Percentiles rank a stretch among this genome's conserved stretches.
Conservation (phyloP, 2,113 vertebrate species). For the Cercocebus atys region DNA sequence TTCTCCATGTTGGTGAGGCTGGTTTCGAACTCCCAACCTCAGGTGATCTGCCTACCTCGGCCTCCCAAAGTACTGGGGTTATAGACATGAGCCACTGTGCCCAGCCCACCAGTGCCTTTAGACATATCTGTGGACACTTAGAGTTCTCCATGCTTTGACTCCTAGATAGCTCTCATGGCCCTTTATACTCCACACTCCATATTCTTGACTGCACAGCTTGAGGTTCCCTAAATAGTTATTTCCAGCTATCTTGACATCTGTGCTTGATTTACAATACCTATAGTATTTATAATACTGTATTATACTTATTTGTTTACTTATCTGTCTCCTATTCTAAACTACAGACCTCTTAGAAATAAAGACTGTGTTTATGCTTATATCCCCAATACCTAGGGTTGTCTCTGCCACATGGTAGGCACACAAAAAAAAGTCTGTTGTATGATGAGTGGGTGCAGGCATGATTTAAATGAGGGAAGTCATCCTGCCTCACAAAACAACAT, state of each 20-base stretch:
- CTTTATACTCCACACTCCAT: background rate
- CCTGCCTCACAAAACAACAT: background rate
- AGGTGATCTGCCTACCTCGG: no score
- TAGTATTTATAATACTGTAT: background rate
- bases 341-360: background rate
- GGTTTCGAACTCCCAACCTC: no score
- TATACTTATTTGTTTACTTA: background rate
- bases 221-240: background rate
- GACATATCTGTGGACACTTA: background rate
- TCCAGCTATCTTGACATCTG: background rate
- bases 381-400: background rate
- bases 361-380: background rate
- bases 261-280: background rate
- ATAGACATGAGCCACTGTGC: no score
- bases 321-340: background rate
- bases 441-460: background rate
- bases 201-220: background rate
- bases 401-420: background rate
- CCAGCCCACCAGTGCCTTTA: no score
- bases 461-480: background rate
- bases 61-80: no score
- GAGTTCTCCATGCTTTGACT: background rate
- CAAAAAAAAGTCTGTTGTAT: background rate
- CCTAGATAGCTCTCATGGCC: background rate
- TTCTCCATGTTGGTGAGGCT: no score